A percentile compares a stretch with the other conserved stretches of the same genome.
phyloP scores from a whole-genome alignment of 2,888 invertebrate genomes.

The Galeopsomyia nigrocyanea region DNA sequence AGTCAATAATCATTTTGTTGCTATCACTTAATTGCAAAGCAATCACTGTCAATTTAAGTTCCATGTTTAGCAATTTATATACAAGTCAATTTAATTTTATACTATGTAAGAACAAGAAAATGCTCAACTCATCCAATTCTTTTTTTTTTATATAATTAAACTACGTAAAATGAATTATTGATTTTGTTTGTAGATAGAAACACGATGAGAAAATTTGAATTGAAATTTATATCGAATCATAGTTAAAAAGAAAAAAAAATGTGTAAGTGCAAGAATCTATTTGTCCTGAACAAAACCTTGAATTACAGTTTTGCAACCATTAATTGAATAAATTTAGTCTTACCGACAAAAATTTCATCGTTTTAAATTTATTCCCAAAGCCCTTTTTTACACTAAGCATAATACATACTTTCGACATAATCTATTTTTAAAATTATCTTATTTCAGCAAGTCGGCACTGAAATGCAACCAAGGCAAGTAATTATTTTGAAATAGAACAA shows the following conservation, averaged over 20 bases:
- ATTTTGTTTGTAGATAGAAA: no score
- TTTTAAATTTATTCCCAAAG: not conserved
- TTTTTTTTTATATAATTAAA: not conserved
- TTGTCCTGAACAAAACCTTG: constrained; percentile 22
- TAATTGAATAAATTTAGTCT: constrained; percentile 44
- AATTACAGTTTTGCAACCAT: constrained; percentile 38
- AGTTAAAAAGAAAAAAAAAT: constrained; percentile 10
- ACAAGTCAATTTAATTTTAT: constrained; percentile 29
- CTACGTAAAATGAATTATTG: no score
- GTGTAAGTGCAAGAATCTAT: constrained; percentile 33
- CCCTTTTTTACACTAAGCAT: no score
- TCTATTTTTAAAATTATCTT: no score
- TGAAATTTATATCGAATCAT: constrained; percentile 23
- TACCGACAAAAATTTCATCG: constrained; percentile 17
- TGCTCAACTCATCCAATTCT: not conserved
- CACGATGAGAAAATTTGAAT: constrained; percentile 18
- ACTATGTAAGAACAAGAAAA: constrained; percentile 15
- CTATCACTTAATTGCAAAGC: constrained; percentile 9
- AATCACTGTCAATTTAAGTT: constrained; percentile 11
- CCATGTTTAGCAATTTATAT: constrained; percentile 10
- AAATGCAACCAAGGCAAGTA: no score
- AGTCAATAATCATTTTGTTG: constrained; percentile 12
- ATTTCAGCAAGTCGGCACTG: no score
- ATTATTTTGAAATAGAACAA: no score
- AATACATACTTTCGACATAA: no score